phyloP scores from a whole-genome alignment of 2,797 vertebrate genomes.

The Phoebastria nigripes region DNA sequence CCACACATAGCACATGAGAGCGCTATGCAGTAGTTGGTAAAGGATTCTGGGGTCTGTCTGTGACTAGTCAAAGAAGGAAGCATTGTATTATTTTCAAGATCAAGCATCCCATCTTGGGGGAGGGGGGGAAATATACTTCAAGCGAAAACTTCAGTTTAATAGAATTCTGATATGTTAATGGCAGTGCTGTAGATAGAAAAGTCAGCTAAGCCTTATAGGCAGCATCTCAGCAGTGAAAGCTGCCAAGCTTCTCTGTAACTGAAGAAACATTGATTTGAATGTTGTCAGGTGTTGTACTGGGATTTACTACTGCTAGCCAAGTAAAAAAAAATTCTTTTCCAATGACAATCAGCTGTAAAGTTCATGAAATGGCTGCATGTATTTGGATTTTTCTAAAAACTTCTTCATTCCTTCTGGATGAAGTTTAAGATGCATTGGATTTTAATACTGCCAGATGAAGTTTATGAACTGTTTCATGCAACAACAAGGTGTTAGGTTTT shows the following conservation, averaged over 20 bases:
- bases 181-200: neutral
- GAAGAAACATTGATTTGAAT: neutral
- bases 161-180: neutral
- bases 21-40: neutral
- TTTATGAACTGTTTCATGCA: neutral
- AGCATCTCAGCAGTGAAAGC: neutral
- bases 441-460: neutral
- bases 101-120: neutral
- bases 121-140: neutral
- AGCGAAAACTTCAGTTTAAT: neutral
- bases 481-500: neutral
- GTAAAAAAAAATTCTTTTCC: neutral
- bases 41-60: neutral
- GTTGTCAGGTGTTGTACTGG: neutral
- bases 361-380: neutral
- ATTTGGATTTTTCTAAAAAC: neutral
- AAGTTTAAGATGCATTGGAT: neutral
- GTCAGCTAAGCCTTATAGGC: neutral
- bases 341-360: neutral
- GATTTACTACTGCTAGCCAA: neutral
- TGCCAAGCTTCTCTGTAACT: neutral
- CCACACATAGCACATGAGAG: neutral
- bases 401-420: neutral
- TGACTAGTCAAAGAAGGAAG: neutral
- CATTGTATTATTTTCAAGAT: neutral